Evolutionary conservation across 2,888 invertebrate genomes (phyloP).

Genomic region (Drosophila mimica): DNA sequence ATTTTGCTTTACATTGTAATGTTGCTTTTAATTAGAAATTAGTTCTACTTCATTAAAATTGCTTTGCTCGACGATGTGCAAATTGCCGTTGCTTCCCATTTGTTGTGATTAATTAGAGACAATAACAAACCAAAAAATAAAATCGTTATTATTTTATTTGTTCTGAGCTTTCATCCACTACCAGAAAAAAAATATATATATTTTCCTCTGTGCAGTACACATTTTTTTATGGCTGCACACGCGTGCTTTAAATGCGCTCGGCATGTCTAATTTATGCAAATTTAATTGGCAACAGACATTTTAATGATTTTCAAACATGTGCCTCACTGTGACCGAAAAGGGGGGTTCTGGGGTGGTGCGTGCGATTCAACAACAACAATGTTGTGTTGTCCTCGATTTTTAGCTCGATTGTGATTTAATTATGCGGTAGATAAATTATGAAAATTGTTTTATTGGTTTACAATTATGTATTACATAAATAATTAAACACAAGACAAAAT

Average conservation of each 20-base stretch:
- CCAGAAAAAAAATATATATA: conserved; percentile 6
- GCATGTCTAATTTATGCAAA: conserved; percentile 67
- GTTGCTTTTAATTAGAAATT: conserved; percentile 70
- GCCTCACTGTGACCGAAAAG: background rate
- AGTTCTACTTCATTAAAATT: conserved; percentile 68
- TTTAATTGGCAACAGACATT: conserved; percentile 65
- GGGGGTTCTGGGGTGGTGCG: background rate
- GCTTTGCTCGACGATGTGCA: conserved; percentile 50
- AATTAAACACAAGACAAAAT: conserved; percentile 20
- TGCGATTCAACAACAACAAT: background rate
- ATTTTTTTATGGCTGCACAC: conserved; percentile 33
- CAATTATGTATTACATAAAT: conserved; percentile 27
- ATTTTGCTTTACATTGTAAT: conserved; percentile 52
- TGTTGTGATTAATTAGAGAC: conserved; percentile 55
- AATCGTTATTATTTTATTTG: conserved; percentile 29
- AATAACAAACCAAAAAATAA: conserved; percentile 15
- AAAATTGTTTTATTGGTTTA: conserved; percentile 23
- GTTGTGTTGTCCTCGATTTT: conserved; percentile 8
- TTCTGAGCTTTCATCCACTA: conserved; percentile 5
- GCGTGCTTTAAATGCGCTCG: conserved; percentile 46
- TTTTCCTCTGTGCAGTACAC: conserved; percentile 8
- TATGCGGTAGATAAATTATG: conserved; percentile 36
- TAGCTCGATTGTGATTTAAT: conserved; percentile 28
- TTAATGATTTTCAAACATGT: conserved; percentile 58
- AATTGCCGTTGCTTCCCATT: conserved; percentile 47